phyloP scores from a whole-genome alignment of 2,888 invertebrate genomes.

The Brachypterus glaber region DNA sequence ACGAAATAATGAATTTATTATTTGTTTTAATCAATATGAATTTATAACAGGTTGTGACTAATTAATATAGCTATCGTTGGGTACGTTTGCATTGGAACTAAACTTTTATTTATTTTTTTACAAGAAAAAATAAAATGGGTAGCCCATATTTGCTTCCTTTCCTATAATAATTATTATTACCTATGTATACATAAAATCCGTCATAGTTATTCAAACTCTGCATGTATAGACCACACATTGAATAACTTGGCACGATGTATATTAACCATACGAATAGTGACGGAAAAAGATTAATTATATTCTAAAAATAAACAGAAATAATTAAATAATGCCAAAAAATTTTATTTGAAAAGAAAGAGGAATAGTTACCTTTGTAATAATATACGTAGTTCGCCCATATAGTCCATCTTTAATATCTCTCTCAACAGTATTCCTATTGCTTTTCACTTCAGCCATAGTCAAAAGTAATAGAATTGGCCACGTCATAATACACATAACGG shows the following conservation, averaged over 20 bases:
- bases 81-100: too few relatives aligned
- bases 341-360: constrained; percentile 21
- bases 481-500: constrained; percentile 64
- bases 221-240: constrained; percentile 76
- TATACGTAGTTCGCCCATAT: constrained; percentile 69
- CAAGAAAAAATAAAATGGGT: too few relatives aligned
- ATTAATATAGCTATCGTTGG: too few relatives aligned
- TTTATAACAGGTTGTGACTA: too few relatives aligned
- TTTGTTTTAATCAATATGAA: too few relatives aligned
- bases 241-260: constrained; percentile 79
- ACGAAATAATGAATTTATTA: too few relatives aligned
- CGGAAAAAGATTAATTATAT: constrained; percentile 67
- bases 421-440: constrained; percentile 56
- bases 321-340: background rate
- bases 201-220: constrained; percentile 56
- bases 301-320: constrained; percentile 45
- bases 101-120: too few relatives aligned
- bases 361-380: constrained; percentile 61
- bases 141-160: too few relatives aligned
- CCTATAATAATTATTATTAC: constrained; percentile 41
- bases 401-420: constrained; percentile 72
- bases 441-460: constrained; percentile 48
- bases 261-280: constrained; percentile 73
- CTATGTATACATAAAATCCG: constrained; percentile 63
- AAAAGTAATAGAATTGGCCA: constrained; percentile 70